Base-by-base conservation (phyloP, 2,113 vertebrate species). In the Burhinus oedicnemus region DNA sequence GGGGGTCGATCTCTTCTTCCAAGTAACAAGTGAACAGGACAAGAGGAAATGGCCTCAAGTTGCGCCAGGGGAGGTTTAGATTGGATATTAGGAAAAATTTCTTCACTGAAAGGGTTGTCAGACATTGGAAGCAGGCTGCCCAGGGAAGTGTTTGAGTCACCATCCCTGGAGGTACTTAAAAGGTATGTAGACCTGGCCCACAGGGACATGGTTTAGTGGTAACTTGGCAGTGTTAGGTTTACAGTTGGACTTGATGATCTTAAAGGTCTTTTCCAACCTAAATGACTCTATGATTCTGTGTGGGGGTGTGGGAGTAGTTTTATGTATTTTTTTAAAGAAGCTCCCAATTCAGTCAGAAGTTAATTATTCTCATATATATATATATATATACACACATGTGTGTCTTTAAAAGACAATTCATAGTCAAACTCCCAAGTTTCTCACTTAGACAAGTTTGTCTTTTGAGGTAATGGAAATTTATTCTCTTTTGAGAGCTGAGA, bases 1-100 rank as follows among this genome's bases (percentile, higher is more conserved):
- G 27, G 19, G 9, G 5, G 1, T 34, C 0, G 0, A 36, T 34
- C n/a, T 78, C 29, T 38, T 21, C 45, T 81, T 19, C 26, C 15
- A 60, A 17, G 36, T 18, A 27, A 21, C 15, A 49, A 14, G 21
- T 0, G 40, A 4, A 49, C 8, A 64, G 38, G 17, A 44, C 0
- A 0, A 29, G 60, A 55, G 27, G 0, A 49, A 51, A 65, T 0
- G 2, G 8, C 15, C 29, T 60, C 6, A 4, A 16, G 20, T 5
- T 54, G 11, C 0, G 0, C 26, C 5, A 66, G 30, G 2, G 16
- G 23, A 79, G 4, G 17, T 60, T 74, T 30, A 60, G 15, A 8
- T 14, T 49, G 38, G 15, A 8, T 36, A 27, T 52, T 29, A 60
- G 34, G 72, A 32, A 57, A 38, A 54, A 5, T 4, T 34, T 66